Percentiles rank a stretch among this genome's conserved stretches.
Evolutionary conservation across 1,140 invertebrate genomes (phyloP).

Genomic region (Lucilia sericata): DNA sequence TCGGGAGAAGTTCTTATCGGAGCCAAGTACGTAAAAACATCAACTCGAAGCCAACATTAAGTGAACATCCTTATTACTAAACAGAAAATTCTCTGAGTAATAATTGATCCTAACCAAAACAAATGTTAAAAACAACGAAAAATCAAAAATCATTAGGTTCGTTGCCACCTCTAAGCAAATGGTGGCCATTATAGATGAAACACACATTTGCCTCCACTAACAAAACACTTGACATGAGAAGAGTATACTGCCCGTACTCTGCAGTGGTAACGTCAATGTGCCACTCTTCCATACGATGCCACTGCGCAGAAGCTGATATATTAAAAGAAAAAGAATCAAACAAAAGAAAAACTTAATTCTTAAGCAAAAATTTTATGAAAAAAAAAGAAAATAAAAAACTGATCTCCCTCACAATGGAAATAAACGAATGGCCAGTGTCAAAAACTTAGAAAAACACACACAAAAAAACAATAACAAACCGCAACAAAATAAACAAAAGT

Average conservation of each 20-base stretch:
- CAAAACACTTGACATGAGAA: constrained; percentile 17
- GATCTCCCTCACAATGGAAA: constrained; percentile 34
- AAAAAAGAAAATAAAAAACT: neutral
- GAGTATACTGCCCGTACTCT: neutral
- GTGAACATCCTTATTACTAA: neutral
- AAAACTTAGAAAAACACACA: constrained; percentile 54
- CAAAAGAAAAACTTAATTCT: neutral
- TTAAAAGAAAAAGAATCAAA: neutral
- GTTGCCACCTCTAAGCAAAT: constrained; percentile 35
- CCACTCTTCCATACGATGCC: neutral
- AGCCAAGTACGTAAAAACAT: too few relatives aligned
- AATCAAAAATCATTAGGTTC: constrained; percentile 23
- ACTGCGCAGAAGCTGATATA: constrained; percentile 35
- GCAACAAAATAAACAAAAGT: neutral
- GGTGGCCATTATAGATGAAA: neutral
- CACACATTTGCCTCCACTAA: neutral
- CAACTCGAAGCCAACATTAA: neutral
- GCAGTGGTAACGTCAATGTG: constrained; percentile 41
- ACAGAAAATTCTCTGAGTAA: neutral
- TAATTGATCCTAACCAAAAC: neutral
- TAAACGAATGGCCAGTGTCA: constrained; percentile 57
- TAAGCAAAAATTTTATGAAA: neutral
- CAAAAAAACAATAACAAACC: neutral
- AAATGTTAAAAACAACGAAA: constrained; percentile 1
- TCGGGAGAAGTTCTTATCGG: too few relatives aligned